Percentiles rank a stretch among this genome's conserved stretches.
Conservation (phyloP, 2,888 invertebrate genomes). For the Lycia hirtaria region DNA sequence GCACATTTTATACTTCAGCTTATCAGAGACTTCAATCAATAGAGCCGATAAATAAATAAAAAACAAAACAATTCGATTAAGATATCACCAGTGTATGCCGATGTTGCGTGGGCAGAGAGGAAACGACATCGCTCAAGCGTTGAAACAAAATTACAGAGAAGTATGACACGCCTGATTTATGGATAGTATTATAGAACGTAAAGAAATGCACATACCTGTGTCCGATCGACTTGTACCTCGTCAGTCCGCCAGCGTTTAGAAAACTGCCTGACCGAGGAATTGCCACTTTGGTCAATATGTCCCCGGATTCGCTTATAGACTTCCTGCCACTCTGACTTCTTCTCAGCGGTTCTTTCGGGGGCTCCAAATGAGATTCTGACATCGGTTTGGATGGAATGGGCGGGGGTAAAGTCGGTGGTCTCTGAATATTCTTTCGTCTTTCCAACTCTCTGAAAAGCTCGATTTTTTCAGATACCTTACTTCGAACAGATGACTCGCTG, state of each 20-base stretch:
- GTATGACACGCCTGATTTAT: constrained; percentile 50
- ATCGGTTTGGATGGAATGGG: constrained; percentile 76
- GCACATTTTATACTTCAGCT: constrained; percentile 63
- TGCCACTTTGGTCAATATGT: constrained; percentile 93
- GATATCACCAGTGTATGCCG: constrained; percentile 52
- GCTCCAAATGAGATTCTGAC: constrained; percentile 56
- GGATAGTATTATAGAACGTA: constrained; percentile 46
- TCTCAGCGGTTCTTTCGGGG: constrained; percentile 70
- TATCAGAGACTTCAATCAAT: constrained; percentile 40
- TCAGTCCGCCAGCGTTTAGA: constrained; percentile 91
- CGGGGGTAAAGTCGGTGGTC: constrained; percentile 80
- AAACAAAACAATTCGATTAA: constrained; percentile 40
- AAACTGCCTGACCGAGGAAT: constrained; percentile 95
- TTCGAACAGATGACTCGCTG: constrained; percentile 73
- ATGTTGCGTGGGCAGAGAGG: constrained; percentile 51
- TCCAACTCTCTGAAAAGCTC: constrained; percentile 80
- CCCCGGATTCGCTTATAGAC: constrained; percentile 87
- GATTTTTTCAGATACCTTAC: constrained; percentile 83
- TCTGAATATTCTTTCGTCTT: constrained; percentile 75
- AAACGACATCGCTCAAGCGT: constrained; percentile 58
- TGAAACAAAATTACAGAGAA: constrained; percentile 52
- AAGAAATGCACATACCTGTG: constrained; percentile 83
- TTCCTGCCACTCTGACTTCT: constrained; percentile 80
- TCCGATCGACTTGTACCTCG: constrained; percentile 90
- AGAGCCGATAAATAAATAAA: constrained; percentile 25